Evolutionary conservation across 2,888 invertebrate species (phyloP).

Genomic region (Brachycybe producta): DNA sequence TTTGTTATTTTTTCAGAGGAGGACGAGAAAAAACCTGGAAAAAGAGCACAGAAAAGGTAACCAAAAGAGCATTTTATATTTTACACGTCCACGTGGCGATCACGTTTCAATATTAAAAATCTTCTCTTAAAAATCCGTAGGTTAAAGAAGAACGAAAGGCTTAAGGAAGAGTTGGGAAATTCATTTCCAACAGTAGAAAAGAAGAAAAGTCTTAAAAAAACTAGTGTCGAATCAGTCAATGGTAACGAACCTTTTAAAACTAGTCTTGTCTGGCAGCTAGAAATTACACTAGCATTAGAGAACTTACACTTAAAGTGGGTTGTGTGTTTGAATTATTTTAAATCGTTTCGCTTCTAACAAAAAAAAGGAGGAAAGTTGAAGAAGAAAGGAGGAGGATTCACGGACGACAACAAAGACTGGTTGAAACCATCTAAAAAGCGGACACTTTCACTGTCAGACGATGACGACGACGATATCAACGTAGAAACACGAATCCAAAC

Average conservation of each 20-base stretch:
- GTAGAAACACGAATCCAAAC: too few species aligned
- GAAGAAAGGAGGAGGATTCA: conserved; percentile 41
- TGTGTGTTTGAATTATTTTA: too few species aligned
- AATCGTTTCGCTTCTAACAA: background rate
- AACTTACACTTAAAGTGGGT: background rate
- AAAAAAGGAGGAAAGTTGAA: conserved; percentile 26
- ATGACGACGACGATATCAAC: conserved; percentile 26
- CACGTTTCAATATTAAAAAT: background rate
- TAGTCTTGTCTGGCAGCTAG: background rate
- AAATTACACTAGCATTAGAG: conserved; percentile 1
- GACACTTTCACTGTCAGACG: conserved; percentile 23
- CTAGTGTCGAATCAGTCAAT: background rate
- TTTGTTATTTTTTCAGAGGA: conserved; percentile 16
- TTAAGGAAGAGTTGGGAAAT: conserved; percentile 1
- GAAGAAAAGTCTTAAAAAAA: too few species aligned
- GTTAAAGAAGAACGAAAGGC: background rate
- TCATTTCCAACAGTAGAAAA: too few species aligned
- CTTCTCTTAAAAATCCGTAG: background rate
- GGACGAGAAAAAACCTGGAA: conserved; percentile 14
- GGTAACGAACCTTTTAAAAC: background rate
- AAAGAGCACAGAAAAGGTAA: conserved; percentile 13
- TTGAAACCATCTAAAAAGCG: conserved; percentile 46
- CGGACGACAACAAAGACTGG: conserved; percentile 60
- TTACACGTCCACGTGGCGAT: background rate
- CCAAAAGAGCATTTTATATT: background rate